Evolutionary conservation across 2,797 vertebrate species (phyloP).

Genomic region (Pitangus sulphuratus): DNA sequence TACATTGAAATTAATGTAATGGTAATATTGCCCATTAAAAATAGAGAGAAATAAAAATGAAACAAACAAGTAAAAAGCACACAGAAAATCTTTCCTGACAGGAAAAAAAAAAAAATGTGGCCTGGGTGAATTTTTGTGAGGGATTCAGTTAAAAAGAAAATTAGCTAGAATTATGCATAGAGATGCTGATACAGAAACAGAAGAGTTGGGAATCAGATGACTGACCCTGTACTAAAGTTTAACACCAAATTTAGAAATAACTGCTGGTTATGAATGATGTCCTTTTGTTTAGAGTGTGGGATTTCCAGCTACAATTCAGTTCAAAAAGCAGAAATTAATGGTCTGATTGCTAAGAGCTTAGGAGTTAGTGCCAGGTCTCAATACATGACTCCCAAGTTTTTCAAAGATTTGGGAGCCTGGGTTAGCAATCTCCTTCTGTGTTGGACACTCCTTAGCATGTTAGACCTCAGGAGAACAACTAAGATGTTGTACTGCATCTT

Average conservation of each 20-base stretch:
- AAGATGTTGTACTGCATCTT: background rate
- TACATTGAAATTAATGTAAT: background rate
- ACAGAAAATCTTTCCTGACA: background rate
- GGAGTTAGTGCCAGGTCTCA: background rate
- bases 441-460: background rate
- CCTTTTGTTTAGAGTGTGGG: background rate
- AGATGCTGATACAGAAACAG: background rate
- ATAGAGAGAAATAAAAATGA: background rate
- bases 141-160: background rate
- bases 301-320: background rate
- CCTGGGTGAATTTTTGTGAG: background rate
- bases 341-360: background rate
- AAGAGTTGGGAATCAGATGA: background rate
- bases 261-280: background rate
- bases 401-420: background rate
- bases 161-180: background rate
- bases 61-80: background rate
- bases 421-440: background rate
- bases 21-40: background rate
- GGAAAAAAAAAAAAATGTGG: accelerated
- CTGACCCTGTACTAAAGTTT: background rate
- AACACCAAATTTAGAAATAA: background rate
- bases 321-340: background rate
- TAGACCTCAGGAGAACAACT: background rate
- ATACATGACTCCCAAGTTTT: background rate